phyloP scores from a whole-genome alignment of 2,888 invertebrate genomes.

The Pseudanteris insignis region DNA sequence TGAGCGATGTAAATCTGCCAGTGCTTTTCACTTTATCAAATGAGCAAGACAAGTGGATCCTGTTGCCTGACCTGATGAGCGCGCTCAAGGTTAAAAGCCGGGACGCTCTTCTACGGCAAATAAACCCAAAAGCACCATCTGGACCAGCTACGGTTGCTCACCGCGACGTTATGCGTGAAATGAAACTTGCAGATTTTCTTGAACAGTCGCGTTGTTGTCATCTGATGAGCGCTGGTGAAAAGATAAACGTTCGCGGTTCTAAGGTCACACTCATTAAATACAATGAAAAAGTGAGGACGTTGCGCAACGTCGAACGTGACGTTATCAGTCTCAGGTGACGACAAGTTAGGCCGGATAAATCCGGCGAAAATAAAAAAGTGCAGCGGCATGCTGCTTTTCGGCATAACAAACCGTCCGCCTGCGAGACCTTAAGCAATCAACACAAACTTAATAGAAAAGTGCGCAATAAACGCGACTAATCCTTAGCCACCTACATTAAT shows the following conservation, averaged over 20 bases:
- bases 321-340: constrained; percentile 72
- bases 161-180: constrained; percentile 71
- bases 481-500: neutral
- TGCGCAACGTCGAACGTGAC: constrained; percentile 83
- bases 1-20: constrained; percentile 81
- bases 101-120: constrained; percentile 80
- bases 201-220: constrained; percentile 84
- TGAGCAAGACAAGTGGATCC: constrained; percentile 77
- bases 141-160: constrained; percentile 70
- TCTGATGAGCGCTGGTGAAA: constrained; percentile 80
- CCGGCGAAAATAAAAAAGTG: too few relatives aligned
- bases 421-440: constrained; percentile 22
- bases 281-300: constrained; percentile 83
- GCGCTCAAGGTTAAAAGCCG: constrained; percentile 82
- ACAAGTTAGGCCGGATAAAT: constrained; percentile 51
- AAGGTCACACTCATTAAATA: constrained; percentile 85
- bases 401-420: constrained; percentile 54
- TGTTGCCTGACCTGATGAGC: constrained; percentile 81
- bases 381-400: constrained; percentile 26
- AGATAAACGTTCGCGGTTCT: constrained; percentile 81
- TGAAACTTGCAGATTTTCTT: constrained; percentile 82
- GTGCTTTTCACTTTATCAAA: constrained; percentile 78
- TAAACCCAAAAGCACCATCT: constrained; percentile 68
- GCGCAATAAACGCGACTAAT: constrained; percentile 28
- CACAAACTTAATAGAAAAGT: constrained; percentile 14